Evolutionary conservation across 2,888 invertebrate genomes (phyloP).

Genomic region (Labia minor): DNA sequence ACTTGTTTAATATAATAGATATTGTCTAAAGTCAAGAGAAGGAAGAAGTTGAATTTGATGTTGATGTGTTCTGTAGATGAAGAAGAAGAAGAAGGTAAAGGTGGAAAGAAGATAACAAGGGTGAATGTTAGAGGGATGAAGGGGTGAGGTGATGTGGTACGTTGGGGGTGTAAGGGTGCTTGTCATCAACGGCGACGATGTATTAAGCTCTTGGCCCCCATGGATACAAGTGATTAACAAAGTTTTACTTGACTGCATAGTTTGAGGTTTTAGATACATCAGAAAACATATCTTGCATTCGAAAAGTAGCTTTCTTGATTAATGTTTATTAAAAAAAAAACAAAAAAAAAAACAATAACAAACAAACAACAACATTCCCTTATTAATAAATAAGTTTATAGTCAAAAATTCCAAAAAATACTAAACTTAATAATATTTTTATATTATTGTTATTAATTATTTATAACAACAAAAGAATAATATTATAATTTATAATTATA

Average conservation of each 20-base stretch:
- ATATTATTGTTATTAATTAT: too few species aligned
- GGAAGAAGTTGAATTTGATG: background rate
- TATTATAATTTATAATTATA: too few species aligned
- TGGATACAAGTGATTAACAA: conserved; percentile 13
- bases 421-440: too few species aligned
- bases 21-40: conserved; percentile 1
- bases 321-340: too few species aligned
- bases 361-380: too few species aligned
- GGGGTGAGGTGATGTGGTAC: background rate
- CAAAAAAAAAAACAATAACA: too few species aligned
- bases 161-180: background rate
- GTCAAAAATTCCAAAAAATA: too few species aligned
- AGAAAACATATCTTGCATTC: background rate
- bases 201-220: background rate
- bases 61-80: background rate
- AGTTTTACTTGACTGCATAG: background rate
- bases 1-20: conserved; percentile 13
- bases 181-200: background rate
- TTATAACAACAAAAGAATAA: too few species aligned
- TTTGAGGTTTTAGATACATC: background rate
- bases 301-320: too few species aligned
- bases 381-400: too few species aligned
- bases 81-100: background rate
- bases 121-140: background rate
- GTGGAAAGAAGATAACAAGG: background rate